Evolutionary conservation across 2,888 invertebrate genomes (phyloP).

Genomic region (Heliconius aoede): DNA sequence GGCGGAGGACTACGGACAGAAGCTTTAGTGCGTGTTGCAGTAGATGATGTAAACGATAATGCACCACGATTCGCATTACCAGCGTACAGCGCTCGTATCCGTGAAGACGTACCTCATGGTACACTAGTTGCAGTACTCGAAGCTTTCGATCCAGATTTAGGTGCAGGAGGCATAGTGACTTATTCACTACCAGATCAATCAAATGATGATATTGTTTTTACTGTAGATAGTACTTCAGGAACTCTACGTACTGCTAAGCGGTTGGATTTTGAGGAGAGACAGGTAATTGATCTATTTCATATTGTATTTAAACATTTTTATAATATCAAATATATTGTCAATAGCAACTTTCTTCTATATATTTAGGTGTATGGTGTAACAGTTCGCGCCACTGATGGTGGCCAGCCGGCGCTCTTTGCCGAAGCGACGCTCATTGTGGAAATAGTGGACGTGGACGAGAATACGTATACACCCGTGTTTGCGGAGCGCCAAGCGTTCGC

Average conservation of each 20-base stretch:
- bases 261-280: slow-evolving; percentile 94
- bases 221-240: slow-evolving; percentile 93
- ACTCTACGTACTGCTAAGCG: slow-evolving; percentile 90
- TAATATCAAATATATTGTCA: background rate
- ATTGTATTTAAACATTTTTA: background rate
- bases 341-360: background rate
- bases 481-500: slow-evolving; percentile 88
- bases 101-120: slow-evolving; percentile 95
- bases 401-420: slow-evolving; percentile 90
- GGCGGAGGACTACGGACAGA: slow-evolving; percentile 91
- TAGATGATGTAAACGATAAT: slow-evolving; percentile 96
- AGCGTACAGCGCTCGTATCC: slow-evolving; percentile 90
- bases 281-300: slow-evolving; percentile 64
- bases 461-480: slow-evolving; percentile 92
- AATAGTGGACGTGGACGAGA: slow-evolving; percentile 97
- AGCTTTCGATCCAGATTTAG: slow-evolving; percentile 93
- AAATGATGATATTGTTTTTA: slow-evolving; percentile 88
- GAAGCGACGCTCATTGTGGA: slow-evolving; percentile 93
- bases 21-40: slow-evolving; percentile 90
- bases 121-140: slow-evolving; percentile 93
- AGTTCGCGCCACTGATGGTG: slow-evolving; percentile 93
- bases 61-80: slow-evolving; percentile 91
- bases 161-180: slow-evolving; percentile 90
- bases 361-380: slow-evolving; percentile 90
- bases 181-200: slow-evolving; percentile 90